Percentiles rank a stretch among this genome's conserved stretches.
phyloP scores from a whole-genome alignment of 2,888 invertebrate species.

The Ditula angustiorana region DNA sequence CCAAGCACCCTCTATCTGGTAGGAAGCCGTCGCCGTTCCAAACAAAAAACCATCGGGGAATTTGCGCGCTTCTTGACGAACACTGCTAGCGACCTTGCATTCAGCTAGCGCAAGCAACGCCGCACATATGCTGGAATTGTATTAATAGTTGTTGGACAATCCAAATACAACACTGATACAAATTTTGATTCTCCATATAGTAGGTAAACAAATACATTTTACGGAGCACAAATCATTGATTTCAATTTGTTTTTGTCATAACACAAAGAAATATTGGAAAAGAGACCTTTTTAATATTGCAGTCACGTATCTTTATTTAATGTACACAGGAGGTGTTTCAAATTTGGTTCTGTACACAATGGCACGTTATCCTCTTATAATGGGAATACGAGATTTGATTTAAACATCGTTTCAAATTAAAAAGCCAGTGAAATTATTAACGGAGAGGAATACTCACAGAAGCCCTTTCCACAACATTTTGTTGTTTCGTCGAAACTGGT shows the following conservation, averaged over 20 bases:
- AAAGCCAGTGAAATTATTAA: background rate
- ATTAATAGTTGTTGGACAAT: too few relatives aligned
- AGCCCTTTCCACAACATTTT: background rate
- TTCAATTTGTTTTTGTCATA: background rate
- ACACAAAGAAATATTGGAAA: background rate
- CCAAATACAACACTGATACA: too few relatives aligned
- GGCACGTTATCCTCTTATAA: conserved; percentile 11
- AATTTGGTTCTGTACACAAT: conserved; percentile 4
- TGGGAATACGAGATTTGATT: conserved; percentile 19
- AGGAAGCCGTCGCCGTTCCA: conserved; percentile 72
- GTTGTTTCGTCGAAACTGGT: background rate
- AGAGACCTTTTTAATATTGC: background rate
- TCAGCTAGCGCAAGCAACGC: conserved; percentile 34
- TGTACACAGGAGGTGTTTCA: conserved; percentile 5
- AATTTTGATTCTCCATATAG: too few relatives aligned
- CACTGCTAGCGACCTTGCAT: conserved; percentile 38
- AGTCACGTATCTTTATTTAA: conserved; percentile 15
- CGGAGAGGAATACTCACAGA: background rate
- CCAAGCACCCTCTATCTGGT: conserved; percentile 83
- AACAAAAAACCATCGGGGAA: conserved; percentile 61
- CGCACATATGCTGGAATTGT: conserved; percentile 25
- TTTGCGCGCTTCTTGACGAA: conserved; percentile 48
- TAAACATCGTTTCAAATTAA: conserved; percentile 6
- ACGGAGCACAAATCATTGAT: background rate
- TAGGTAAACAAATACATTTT: too few relatives aligned